Evolutionary conservation across 2,888 invertebrate genomes (phyloP).

Genomic region (Euproctis similis): DNA sequence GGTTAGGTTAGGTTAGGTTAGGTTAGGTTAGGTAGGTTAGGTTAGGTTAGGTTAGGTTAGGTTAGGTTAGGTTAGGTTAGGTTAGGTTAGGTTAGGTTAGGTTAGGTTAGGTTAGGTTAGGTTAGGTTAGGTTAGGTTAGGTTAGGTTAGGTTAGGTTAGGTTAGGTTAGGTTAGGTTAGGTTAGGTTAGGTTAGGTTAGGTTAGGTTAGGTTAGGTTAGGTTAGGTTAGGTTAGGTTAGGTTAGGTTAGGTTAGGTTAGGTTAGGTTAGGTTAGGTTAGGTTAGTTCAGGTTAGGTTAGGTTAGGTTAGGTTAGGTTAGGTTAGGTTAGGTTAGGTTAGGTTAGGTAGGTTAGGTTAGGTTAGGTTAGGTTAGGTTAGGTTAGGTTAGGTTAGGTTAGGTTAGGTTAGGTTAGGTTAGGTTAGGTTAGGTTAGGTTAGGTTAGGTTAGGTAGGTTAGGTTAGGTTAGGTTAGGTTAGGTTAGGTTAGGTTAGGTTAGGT

Average conservation of each 20-base stretch:
- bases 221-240: constrained; percentile 15
- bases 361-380: constrained; percentile 9
- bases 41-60: background rate
- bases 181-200: constrained; percentile 15
- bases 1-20: constrained; percentile 4
- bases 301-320: constrained; percentile 15
- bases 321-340: constrained; percentile 15
- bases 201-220: constrained; percentile 14
- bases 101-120: constrained; percentile 16
- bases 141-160: constrained; percentile 9
- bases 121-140: constrained; percentile 12
- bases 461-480: constrained; percentile 15
- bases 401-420: constrained; percentile 9
- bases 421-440: constrained; percentile 12
- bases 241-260: constrained; percentile 11
- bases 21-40: no score
- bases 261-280: constrained; percentile 14
- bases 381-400: constrained; percentile 5
- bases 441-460: no score
- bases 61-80: background rate
- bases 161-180: constrained; percentile 12
- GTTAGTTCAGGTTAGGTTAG: no score
- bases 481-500: constrained; percentile 17
- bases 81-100: background rate
- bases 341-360: no score